These are phyloP conservation scores for Cartodere bifasciata DNA, from an alignment of 2,888 invertebrate genomes.

Conservation along the genomic window DNA sequence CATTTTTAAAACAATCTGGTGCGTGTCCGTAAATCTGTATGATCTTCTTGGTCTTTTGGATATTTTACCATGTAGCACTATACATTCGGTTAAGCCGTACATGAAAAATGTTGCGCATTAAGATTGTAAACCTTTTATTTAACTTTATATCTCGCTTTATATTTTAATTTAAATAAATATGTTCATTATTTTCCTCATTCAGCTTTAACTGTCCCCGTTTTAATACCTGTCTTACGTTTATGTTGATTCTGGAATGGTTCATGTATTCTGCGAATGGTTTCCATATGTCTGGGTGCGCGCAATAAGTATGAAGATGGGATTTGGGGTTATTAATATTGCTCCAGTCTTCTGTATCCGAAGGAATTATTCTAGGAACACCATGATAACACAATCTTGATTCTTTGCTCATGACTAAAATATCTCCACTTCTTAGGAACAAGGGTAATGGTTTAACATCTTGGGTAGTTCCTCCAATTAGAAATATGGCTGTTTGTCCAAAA, in stretches of 20 bases:
- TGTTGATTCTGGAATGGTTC: constrained; percentile 69
- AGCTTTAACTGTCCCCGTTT: constrained; percentile 42
- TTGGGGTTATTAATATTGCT: constrained; percentile 21
- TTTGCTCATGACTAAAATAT: constrained; percentile 82
- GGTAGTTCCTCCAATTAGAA: constrained; percentile 74
- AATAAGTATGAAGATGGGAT: constrained; percentile 9
- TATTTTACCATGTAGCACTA: constrained; percentile 22
- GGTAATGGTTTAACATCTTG: constrained; percentile 55
- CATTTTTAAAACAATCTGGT: constrained; percentile 14
- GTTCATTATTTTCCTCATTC: constrained; percentile 8
- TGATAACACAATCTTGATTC: constrained; percentile 80
- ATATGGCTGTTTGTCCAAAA: constrained; percentile 91
- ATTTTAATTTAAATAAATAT: constrained; percentile 1
- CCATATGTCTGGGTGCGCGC: constrained; percentile 37
- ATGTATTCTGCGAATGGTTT: constrained; percentile 47
- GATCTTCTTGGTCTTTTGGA: constrained; percentile 24
- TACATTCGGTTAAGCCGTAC: constrained; percentile 23
- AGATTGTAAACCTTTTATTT: background rate
- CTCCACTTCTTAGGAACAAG: constrained; percentile 75
- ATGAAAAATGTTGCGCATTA: too few relatives aligned
- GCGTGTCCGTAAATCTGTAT: constrained; percentile 23
- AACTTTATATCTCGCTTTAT: background rate
- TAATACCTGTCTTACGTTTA: constrained; percentile 88
- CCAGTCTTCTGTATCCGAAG: constrained; percentile 40
- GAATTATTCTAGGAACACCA: constrained; percentile 79